Conservation (phyloP, 2,797 vertebrate genomes). For the Mareca penelope region DNA sequence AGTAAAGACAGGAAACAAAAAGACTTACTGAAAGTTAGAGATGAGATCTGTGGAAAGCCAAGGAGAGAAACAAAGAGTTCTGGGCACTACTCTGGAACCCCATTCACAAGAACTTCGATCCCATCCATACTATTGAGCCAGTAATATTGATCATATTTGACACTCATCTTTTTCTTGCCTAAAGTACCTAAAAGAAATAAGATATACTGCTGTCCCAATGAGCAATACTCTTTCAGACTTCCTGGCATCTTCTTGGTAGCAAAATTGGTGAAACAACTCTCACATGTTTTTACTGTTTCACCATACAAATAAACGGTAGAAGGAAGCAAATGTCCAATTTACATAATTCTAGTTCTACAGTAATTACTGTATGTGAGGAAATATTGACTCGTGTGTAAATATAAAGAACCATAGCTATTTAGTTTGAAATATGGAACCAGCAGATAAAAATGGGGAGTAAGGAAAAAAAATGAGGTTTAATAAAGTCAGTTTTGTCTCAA, state of each 20-base stretch:
- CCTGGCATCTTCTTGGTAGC: not conserved
- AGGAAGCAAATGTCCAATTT: slow-evolving; percentile 1
- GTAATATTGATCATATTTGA: not conserved
- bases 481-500: not conserved
- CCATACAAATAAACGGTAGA: not conserved
- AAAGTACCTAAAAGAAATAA: not conserved
- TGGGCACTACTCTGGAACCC: not conserved
- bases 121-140: not conserved
- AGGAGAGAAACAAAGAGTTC: not conserved
- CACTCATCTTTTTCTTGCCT: not conserved
- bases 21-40: not conserved
- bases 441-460: slow-evolving; percentile 59
- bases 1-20: not conserved
- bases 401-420: not conserved
- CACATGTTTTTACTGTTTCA: not conserved
- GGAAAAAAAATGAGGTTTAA: not conserved
- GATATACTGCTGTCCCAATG: rapidly evolving
- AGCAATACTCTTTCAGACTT: not conserved
- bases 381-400: not conserved
- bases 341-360: slow-evolving; percentile 55
- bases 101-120: not conserved
- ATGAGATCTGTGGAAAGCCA: not conserved
- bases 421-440: slow-evolving; percentile 52
- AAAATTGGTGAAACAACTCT: not conserved
- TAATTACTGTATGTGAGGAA: slow-evolving; percentile 30